phyloP scores from a whole-genome alignment of 2,797 vertebrate species.

The Lepilemur septentrionalis region DNA sequence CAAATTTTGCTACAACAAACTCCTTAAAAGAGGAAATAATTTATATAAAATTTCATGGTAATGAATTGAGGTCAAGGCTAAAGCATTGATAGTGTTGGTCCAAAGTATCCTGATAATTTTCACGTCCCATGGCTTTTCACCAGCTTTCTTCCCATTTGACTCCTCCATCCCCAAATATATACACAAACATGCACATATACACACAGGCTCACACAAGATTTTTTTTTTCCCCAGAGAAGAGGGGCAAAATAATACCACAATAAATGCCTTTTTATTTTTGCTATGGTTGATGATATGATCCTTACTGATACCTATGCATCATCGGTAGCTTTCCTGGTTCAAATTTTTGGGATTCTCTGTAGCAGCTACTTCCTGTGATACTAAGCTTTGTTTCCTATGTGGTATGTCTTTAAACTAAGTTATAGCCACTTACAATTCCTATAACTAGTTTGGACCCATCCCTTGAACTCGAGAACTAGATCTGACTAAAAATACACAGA shows the following conservation, averaged over 20 bases:
- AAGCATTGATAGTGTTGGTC: neutral
- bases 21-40: neutral
- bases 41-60: neutral
- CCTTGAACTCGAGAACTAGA: neutral
- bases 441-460: neutral
- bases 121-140: neutral
- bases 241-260: neutral
- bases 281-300: neutral
- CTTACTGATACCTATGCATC: neutral
- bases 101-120: neutral
- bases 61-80: neutral
- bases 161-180: neutral
- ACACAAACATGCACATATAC: neutral
- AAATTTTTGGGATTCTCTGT: neutral
- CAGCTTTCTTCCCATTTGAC: neutral
- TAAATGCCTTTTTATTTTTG: neutral
- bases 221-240: neutral
- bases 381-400: neutral
- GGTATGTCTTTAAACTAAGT: neutral
- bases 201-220: neutral
- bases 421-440: neutral
- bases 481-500: neutral
- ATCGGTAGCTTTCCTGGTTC: neutral
- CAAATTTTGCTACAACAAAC: neutral
- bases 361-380: neutral